These are phyloP conservation scores for Drosophila peninsularis DNA, from an alignment of 2,888 invertebrate genomes.

Conservation along the genomic window DNA sequence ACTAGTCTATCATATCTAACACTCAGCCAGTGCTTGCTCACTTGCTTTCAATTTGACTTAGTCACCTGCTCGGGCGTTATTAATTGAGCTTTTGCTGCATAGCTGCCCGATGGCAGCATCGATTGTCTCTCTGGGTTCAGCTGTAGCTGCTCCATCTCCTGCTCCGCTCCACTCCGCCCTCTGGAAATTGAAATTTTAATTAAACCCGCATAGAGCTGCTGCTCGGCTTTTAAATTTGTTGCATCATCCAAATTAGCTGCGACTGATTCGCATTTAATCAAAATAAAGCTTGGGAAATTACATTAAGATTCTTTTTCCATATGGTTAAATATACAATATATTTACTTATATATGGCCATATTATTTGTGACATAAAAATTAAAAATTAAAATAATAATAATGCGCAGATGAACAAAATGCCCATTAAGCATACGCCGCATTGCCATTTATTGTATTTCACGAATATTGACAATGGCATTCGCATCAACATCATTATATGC, in stretches of 20 bases:
- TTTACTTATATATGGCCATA: background rate
- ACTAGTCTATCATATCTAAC: constrained; percentile 6
- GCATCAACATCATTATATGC: constrained; percentile 13
- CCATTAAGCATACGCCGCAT: constrained; percentile 51
- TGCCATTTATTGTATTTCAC: constrained; percentile 41
- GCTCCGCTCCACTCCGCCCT: no score
- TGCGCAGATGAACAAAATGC: constrained; percentile 26
- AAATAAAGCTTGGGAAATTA: background rate
- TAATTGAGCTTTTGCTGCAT: constrained; percentile 72
- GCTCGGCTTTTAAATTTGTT: constrained; percentile 15
- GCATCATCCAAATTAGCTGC: constrained; percentile 18
- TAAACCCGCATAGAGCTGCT: constrained; percentile 43
- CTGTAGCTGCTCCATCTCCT: background rate
- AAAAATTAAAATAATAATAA: constrained; percentile 65
- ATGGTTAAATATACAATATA: background rate
- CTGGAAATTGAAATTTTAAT: constrained; percentile 68
- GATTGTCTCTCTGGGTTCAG: constrained; percentile 49
- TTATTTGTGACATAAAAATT: constrained; percentile 49
- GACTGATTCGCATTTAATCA: constrained; percentile 6
- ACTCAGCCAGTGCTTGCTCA: background rate
- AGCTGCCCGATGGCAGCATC: constrained; percentile 35
- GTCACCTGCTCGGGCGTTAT: constrained; percentile 70
- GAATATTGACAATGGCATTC: constrained; percentile 33
- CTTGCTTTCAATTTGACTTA: constrained; percentile 48
- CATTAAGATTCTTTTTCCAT: background rate